phyloP scores from a whole-genome alignment of 2,113 vertebrate species.

The Rattus norvegicus region DNA sequence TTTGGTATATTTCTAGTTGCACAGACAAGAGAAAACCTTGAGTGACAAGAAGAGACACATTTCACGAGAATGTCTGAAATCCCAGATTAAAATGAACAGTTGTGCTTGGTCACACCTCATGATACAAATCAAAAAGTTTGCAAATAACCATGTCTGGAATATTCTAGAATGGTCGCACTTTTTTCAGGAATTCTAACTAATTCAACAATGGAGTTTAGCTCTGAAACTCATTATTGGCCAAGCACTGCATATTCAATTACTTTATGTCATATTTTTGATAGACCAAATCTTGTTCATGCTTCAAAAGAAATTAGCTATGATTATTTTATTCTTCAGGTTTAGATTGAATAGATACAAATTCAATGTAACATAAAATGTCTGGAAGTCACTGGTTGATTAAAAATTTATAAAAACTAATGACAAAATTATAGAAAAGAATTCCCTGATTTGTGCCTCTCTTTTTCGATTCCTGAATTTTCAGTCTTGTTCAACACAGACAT shows the following conservation, averaged over 20 bases:
- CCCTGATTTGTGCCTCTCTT: not conserved
- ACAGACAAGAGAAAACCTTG: not conserved
- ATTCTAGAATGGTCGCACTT: not conserved
- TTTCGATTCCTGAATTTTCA: slow-evolving; percentile 1
- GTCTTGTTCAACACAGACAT: not conserved
- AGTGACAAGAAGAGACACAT: not conserved
- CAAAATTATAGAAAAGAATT: not conserved
- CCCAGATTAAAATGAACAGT: not conserved
- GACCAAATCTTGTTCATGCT: not conserved
- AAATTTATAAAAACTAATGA: not conserved
- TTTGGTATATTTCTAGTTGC: slow-evolving; percentile 1
- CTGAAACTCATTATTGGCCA: not conserved
- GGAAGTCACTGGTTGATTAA: not conserved
- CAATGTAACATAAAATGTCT: not conserved
- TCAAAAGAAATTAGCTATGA: not conserved
- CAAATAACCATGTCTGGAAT: not conserved
- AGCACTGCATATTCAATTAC: not conserved
- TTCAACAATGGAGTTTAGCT: not conserved
- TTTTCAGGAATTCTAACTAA: not conserved
- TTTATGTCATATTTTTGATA: not conserved
- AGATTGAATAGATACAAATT: not conserved
- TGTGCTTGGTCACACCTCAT: not conserved
- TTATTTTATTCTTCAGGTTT: not conserved
- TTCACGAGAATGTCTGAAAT: not conserved
- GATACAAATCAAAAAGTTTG: not conserved